Base-by-base conservation (phyloP, 2,888 invertebrate species). In the Lepidochitona cinerea region DNA sequence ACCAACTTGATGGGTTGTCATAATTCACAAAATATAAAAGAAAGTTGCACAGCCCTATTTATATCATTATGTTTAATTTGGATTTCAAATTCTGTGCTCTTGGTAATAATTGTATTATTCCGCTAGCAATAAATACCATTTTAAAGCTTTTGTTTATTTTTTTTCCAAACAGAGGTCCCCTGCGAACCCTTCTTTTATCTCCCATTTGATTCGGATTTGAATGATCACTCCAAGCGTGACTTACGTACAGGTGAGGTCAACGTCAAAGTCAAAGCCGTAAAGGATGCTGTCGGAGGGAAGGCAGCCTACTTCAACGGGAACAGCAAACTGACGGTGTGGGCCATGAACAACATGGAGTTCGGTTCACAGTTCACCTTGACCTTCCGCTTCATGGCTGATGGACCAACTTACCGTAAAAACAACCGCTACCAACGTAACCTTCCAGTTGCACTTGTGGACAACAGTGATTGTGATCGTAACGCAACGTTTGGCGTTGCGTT, bases 301-400 rank as follows among this genome's bases (percentile, higher is more conserved):
- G 71, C 80, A 1, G 76, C 75, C 12, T 74, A 74, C 53, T 77
- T 80, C 65, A 37, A 74, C 54, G 74, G 75, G 5, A 52, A 65
- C 7, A 33, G 68, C 7, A 71, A 75, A 52, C 66, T 77, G 9
- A 78, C 78, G 5, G 77, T 76, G n/a, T 80, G 80, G 80, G 78
- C 80, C 12, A 70, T 80, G 54, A 80, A 80, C 75, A 80, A 80
- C 68, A 80, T 80, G 80, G 75, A 78, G 68, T 78, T 80, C 70
- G 67, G 73, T 14, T 80, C 80, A 37, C 76, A 78, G 49, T 80
- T 80, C 68, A 75, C 77, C 0, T 64, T 80, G 18, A 66, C 70
- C 32, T 80, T 80, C 70, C 74, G 36, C 18, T 37, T 49, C 23
- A 37, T 23, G 36, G 41, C 41, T 49, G 52, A 68, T 32, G 68